Evolutionary conservation across 2,888 invertebrate species (phyloP), one percentile per base, ranked within the genome.

Genomic region (Chymomyza caudatula): DNA sequence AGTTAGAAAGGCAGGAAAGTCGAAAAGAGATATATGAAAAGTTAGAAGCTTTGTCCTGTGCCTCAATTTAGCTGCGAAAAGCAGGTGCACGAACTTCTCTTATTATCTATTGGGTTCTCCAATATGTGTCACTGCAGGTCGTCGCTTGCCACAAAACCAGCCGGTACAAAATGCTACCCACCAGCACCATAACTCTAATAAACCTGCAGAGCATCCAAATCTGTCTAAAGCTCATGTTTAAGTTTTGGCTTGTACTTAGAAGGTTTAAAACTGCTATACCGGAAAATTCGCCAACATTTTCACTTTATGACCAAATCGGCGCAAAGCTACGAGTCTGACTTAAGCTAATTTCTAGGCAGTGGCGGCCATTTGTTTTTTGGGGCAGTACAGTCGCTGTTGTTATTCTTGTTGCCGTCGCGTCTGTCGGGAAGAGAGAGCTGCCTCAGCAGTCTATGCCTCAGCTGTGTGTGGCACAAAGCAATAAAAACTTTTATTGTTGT

Each of bases 401-500:
- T 15, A 22, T 17, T 11, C 15, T 55, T 53, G 53, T 53, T 22
- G 4, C 17, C n/a, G 13, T 47, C 17, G 17, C n/a, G n/a, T 37
- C 29, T 37, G 11, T 37, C 29, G 3, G 29, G 29, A 11, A 25
- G 29, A 11, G 29, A 3, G 29, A 2, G 29, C 42, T 44, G 13
- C 22, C 47, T 47, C 20, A 20, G 25, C 49, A 37, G 13, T 52
- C 22, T 25, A 5, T 63, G 81, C 65, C 77, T 72, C 82, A 85
- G 79, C 85, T 82, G 82, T 82, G 73, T 77, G 77, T 70, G 72
- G 71, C 61, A 74, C 11, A 37, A 37, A 37, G 87, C 85, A 85
- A 85, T 85, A 85, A 85, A 85, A 85, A 85, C 82, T 86, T 85
- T 87, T 87, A 86, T 85, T 87, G 82, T 85, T 85, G 85, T 87